Evolutionary conservation across 1,140 invertebrate genomes (phyloP), one percentile per base, ranked within the genome.

Genomic region (Idris sp.): DNA sequence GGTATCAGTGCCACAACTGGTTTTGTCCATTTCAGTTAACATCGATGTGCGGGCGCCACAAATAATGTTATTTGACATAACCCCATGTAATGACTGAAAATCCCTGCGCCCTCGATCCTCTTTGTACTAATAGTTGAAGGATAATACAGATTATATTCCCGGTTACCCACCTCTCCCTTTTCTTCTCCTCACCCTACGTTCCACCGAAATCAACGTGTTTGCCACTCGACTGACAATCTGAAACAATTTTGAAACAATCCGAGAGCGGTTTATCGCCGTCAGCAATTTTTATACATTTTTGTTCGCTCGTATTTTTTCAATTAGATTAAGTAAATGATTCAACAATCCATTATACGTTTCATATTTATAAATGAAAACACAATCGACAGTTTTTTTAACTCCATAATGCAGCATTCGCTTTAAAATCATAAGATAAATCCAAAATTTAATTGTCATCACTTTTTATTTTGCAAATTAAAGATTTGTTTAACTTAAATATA

Each of bases 71-170:
- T 73, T 79, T 79, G 76, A 76, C 76, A 76, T 83, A 82, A 78
- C 73, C 79, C 73, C 62, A 65, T 75, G 64, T 82, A 83, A 83
- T 81, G 81, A 84, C 74, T 83, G 75, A 81, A 72, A 84, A 84
- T 84, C 81, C 77, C 75, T 64, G 71, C 78, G 74, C 77, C 74
- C 79, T 72, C 76, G 75, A 84, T 84, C 82, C 81, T 83, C 80
- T 84, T 80, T 73, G 73, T 76, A 82, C 83, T 83, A 83, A 84
- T 84, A 84, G 83, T 83, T 81, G 74, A 76, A 77, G 79, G 83
- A 84, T 84, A 83, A 84, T 83, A 84, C 80, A 82, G 83, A 84
- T 84, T 84, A 84, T 74, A 79, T 78, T 75, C 77, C 81, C 53
- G 38, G 72, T 62, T 68, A 61, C 72, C 64, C 56, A 72, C 43